Base-by-base conservation (phyloP, 2,888 invertebrate species). In the Dioctria rufipes region DNA sequence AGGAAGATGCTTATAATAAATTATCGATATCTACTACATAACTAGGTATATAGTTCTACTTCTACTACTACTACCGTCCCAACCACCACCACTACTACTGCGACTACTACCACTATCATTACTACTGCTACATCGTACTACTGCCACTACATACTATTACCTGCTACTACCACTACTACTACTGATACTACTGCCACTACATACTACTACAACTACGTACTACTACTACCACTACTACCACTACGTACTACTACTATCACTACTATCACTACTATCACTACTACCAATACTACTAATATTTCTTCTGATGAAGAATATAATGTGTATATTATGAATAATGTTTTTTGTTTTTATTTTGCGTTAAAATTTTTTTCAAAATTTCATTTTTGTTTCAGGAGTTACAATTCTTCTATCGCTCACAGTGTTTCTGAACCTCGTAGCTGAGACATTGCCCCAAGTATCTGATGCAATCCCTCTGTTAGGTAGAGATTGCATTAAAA, bases 391-490 rank as follows among this genome's bases (percentile, higher is more conserved):
- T 95, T 91, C 95, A 98, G 98, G 98, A 93, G 97, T 98, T 92
- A 98, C 98, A 92, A 98, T 98, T 92, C 95, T 98, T 92, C 96
- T 99, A 91, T 98, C 98, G 91, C 95, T 99, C 93, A 98, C 98
- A 93, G 98, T 99, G 93, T 99, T 99, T 94, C 96, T 98, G 93
- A 97, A 98, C 93, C 95, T 98, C 93, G 98, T 99, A 91, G 98
- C 98, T 87, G 98, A 98, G 94, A 98, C 98, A 92, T 96, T 98
- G 95, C 98, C 98, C 91, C 98, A 97, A 93, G 98, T 98, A 91
- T 98, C 98, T 91, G 98, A 98, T 92, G 98, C 98, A 91, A 98
- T 99, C 92, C 98, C 99, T 92, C 93, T 99, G 93, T 98, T 99
- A 95, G 98, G 98, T 97, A 95, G 93, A 93, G 88, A 88, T 88